Evolutionary conservation across 2,888 invertebrate genomes (phyloP).

Genomic region (Pheosia gnoma): DNA sequence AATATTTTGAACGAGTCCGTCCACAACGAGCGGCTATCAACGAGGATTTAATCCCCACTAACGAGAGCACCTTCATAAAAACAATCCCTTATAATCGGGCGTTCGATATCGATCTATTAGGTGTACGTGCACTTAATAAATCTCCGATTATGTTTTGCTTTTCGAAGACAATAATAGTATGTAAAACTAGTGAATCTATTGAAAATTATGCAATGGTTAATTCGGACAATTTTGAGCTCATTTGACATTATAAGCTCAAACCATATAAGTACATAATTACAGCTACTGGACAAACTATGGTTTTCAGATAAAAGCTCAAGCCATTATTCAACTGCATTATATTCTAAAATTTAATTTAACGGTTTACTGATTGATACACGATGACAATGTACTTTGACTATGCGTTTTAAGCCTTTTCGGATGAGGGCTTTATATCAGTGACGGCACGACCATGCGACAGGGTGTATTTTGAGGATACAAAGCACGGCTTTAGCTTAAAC

Average conservation of each 20-base stretch:
- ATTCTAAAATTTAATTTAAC: neutral
- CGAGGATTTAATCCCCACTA: constrained; percentile 49
- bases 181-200: no score
- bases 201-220: no score
- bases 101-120: constrained; percentile 1
- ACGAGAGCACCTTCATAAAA: constrained; percentile 26
- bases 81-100: neutral
- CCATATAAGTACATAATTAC: no score
- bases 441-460: neutral
- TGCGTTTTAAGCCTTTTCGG: neutral
- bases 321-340: no score
- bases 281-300: no score
- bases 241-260: no score
- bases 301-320: no score
- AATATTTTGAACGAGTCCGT: constrained; percentile 25
- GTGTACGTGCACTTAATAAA: neutral
- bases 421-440: neutral
- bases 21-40: constrained; percentile 15
- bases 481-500: neutral
- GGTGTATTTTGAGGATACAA: neutral
- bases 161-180: neutral
- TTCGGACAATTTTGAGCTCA: no score
- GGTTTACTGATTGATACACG: neutral
- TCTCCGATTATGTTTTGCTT: neutral
- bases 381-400: neutral